Percentiles rank a stretch among this genome's conserved stretches.
phyloP scores from a whole-genome alignment of 2,113 vertebrate species.

The Arenaria interpres region DNA sequence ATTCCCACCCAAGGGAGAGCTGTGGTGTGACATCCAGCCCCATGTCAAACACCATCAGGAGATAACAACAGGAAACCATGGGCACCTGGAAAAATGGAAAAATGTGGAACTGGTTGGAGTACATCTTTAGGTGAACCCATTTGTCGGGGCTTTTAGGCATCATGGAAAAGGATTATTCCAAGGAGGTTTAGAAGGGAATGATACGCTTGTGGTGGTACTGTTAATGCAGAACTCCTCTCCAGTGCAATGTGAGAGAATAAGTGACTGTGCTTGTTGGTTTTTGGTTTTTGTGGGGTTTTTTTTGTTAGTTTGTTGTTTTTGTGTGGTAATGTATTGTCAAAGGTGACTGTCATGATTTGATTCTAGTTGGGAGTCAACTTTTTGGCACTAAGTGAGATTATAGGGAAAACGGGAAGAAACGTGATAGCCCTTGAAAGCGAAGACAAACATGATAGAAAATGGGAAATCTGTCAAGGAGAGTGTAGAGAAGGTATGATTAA shows the following conservation, averaged over 20 bases:
- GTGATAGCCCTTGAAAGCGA: not conserved
- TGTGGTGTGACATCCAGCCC: not conserved
- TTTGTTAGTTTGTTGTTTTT: too few species aligned
- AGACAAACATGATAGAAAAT: not conserved
- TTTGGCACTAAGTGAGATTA: not conserved
- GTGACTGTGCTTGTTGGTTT: not conserved
- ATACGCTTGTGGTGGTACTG: not conserved
- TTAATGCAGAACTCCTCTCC: not conserved
- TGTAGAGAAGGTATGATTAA: not conserved
- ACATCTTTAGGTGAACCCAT: not conserved
- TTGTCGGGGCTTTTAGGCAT: not conserved
- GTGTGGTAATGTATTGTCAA: not conserved
- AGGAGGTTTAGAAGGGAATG: not conserved
- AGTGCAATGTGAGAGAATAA: not conserved
- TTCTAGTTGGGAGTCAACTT: not conserved
- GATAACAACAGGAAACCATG: not conserved
- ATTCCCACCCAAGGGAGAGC: not conserved
- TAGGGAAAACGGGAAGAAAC: not conserved
- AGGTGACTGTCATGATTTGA: not conserved
- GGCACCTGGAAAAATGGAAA: not conserved
- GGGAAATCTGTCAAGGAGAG: not conserved
- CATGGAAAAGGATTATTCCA: not conserved
- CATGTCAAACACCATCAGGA: not conserved
- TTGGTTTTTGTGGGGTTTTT: too few species aligned
- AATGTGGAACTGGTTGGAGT: not conserved